A percentile compares a stretch with the other conserved stretches of the same genome.
Conservation (phyloP, 2,888 invertebrate species). For the Gymnocheta viridis region DNA sequence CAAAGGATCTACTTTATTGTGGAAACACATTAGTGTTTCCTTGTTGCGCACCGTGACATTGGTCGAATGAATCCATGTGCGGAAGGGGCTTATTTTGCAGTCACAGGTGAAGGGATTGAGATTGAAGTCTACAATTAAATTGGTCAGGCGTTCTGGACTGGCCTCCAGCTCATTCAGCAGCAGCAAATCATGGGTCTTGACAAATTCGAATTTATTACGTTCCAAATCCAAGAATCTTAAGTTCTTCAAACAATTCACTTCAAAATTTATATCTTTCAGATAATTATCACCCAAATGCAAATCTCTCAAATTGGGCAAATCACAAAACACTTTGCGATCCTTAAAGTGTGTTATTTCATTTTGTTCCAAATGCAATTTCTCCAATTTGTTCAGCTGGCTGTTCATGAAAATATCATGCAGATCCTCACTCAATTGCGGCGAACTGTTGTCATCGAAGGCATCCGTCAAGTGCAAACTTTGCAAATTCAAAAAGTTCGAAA, state of each 20-base stretch:
- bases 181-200: slow-evolving; percentile 84
- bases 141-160: slow-evolving; percentile 78
- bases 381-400: slow-evolving; percentile 85
- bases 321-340: slow-evolving; percentile 87
- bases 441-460: slow-evolving; percentile 87
- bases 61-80: slow-evolving; percentile 86
- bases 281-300: slow-evolving; percentile 87
- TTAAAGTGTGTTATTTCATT: slow-evolving; percentile 88
- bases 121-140: slow-evolving; percentile 85
- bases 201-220: slow-evolving; percentile 85
- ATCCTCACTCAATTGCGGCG: slow-evolving; percentile 85
- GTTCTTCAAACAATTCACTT: slow-evolving; percentile 86
- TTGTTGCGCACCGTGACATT: slow-evolving; percentile 85
- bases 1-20: slow-evolving; percentile 76
- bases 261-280: slow-evolving; percentile 85
- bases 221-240: slow-evolving; percentile 87
- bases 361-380: slow-evolving; percentile 89
- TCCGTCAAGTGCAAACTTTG: slow-evolving; percentile 87
- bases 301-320: slow-evolving; percentile 86
- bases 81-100: slow-evolving; percentile 85
- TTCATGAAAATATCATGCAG: slow-evolving; percentile 88
- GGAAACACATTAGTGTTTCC: slow-evolving; percentile 84
- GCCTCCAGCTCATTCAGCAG: slow-evolving; percentile 84
- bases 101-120: slow-evolving; percentile 88
- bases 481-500: slow-evolving; percentile 88